Evolutionary conservation across 1,140 invertebrate species (phyloP).

Genomic region (Batillaria attramentaria): DNA sequence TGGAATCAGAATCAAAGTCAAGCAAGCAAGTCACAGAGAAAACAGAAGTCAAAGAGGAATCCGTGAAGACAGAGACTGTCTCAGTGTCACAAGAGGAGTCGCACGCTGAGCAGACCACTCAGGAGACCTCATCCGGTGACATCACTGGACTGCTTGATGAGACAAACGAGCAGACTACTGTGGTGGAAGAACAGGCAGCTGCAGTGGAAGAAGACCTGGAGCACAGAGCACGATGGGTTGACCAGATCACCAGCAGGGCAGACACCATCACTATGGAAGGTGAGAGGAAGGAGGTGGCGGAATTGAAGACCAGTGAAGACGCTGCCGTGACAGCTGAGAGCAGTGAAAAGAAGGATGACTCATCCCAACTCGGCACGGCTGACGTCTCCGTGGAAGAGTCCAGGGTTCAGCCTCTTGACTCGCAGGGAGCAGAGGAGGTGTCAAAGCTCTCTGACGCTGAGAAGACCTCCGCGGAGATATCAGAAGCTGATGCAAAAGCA

Average conservation of each 20-base stretch:
- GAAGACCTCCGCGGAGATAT: not conserved
- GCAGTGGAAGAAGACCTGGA: conserved; percentile 5
- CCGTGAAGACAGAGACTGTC: not conserved
- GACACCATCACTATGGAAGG: conserved; percentile 19
- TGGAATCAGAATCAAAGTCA: not conserved
- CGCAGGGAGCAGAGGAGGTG: no score
- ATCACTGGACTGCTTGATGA: conserved; percentile 14
- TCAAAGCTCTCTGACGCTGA: not conserved
- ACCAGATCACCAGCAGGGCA: conserved; percentile 22
- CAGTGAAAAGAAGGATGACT: no score
- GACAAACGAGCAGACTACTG: not conserved
- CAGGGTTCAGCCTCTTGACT: no score
- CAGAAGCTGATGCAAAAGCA: not conserved
- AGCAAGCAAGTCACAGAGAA: conserved; percentile 12
- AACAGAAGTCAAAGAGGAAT: conserved; percentile 2
- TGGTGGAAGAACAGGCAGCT: conserved; percentile 11
- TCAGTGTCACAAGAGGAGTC: conserved; percentile 12
- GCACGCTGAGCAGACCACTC: conserved; percentile 12
- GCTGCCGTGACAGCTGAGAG: not conserved
- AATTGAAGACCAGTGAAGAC: not conserved
- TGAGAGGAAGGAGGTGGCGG: conserved; percentile 15
- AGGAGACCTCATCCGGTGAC: conserved; percentile 7
- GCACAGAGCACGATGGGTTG: conserved; percentile 16
- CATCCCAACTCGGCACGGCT: no score
- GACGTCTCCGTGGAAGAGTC: no score